Evolutionary conservation across 2,113 vertebrate species (phyloP), one percentile per base, ranked within the genome.

Genomic region (Mus pahari): DNA sequence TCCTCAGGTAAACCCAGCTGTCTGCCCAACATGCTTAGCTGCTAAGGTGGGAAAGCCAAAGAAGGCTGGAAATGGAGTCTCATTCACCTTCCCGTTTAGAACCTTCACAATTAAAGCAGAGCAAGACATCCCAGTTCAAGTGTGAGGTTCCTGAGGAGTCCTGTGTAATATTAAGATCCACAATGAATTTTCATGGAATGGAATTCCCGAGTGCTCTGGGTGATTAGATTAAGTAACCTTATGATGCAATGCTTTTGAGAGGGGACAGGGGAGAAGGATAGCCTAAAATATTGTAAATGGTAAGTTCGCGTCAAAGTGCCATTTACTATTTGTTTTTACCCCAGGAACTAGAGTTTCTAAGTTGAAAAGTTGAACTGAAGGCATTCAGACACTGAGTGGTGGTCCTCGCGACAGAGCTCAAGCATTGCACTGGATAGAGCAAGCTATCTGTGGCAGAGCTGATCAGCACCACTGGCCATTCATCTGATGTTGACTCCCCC

Each of bases 21-120:
- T 89, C 84, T 81, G 3, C 13, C 81, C 62, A 28, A 11, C 16
- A 7, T 5, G 9, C 60, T 28, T 42, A 45, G 33, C 2, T 62
- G 60, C 20, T 53, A 26, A 58, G 50, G 16, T n/a, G 33, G 31
- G 20, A 48, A 48, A 48, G 48, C 48, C 26, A 13, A 31, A 91
- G 71, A 70, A 42, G 45, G 48, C 13, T 14, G 77, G 64, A 95
- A 33, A 14, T 45, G 77, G 90, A 64, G 19, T 11, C 31, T 86
- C 39, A 82, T 60, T 92, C 73, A n/a, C 68, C 94, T 93, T 70
- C 84, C 88, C 90, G 48, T 55, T 13, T 58, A 89, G 66, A 89
- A 24, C 77, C 60, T 83, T 91, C 45, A 28, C 86, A 73, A 39
- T 60, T 83, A 68, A 58, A 74, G 28, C 33, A 88, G n/a, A 5